A percentile compares a stretch with the other conserved stretches of the same genome.
phyloP scores from a whole-genome alignment of 2,113 vertebrate genomes.

The Actenoides hombroni region DNA sequence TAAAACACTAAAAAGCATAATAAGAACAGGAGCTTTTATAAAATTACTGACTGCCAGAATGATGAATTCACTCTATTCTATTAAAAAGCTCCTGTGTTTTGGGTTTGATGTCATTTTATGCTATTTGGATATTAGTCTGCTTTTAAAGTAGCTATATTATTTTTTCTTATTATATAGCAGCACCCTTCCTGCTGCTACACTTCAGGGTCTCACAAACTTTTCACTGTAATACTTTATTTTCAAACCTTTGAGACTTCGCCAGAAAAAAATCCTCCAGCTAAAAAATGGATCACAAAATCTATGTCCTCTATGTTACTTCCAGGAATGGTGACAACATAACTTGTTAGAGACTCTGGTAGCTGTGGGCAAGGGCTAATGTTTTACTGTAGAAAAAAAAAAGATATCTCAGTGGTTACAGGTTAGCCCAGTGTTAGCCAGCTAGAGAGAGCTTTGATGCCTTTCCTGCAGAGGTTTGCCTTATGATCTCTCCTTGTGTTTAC shows the following conservation, averaged over 20 bases:
- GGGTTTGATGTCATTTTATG: neutral
- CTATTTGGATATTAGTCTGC: neutral
- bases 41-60: conserved; percentile 28
- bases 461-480: neutral
- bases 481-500: neutral
- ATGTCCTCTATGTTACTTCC: neutral
- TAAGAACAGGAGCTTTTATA: conserved; percentile 30
- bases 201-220: neutral
- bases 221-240: neutral
- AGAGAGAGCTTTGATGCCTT: neutral
- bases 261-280: neutral
- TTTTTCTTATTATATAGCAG: neutral
- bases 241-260: neutral
- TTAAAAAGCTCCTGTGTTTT: conserved; percentile 11
- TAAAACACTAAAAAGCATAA: conserved; percentile 51
- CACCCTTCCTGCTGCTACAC: neutral
- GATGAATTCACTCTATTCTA: conserved; percentile 32
- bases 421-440: neutral
- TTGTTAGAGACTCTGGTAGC: neutral
- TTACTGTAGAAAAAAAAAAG: neutral
- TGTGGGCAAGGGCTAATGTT: neutral
- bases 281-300: neutral
- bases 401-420: neutral
- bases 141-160: neutral
- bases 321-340: neutral